Evolutionary conservation across 2,888 invertebrate species (phyloP).

Genomic region (Timema podura): DNA sequence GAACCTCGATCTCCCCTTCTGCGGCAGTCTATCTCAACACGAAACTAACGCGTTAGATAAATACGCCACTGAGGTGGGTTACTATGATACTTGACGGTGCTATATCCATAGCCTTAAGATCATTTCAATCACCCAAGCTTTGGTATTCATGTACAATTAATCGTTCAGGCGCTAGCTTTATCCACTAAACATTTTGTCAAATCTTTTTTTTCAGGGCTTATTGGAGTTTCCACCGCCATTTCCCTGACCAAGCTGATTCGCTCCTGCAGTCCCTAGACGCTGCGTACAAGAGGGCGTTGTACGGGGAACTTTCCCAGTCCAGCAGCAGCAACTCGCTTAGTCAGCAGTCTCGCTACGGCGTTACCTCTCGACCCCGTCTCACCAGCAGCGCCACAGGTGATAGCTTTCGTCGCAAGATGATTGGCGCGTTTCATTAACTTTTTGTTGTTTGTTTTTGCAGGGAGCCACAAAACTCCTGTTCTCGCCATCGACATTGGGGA

Average conservation of each 20-base stretch:
- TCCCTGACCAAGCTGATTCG: constrained; percentile 84
- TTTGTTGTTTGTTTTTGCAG: background rate
- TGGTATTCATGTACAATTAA: too few relatives aligned
- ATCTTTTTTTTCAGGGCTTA: constrained; percentile 63
- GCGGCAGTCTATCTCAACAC: too few relatives aligned
- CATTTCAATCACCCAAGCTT: too few relatives aligned
- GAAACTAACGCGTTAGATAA: too few relatives aligned
- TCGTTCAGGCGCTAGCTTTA: too few relatives aligned
- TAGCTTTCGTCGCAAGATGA: constrained; percentile 16
- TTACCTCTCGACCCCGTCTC: constrained; percentile 35
- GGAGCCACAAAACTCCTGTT: too few relatives aligned
- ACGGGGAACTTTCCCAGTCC: constrained; percentile 48
- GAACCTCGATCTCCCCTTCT: too few relatives aligned
- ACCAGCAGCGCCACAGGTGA: constrained; percentile 49
- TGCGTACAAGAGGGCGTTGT: constrained; percentile 63
- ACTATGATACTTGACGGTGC: too few relatives aligned
- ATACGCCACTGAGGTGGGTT: too few relatives aligned
- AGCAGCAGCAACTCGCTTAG: constrained; percentile 37
- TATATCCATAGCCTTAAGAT: too few relatives aligned
- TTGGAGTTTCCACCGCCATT: constrained; percentile 83
- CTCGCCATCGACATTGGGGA: too few relatives aligned
- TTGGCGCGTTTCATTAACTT: background rate
- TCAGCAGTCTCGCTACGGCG: constrained; percentile 27
- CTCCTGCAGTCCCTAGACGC: constrained; percentile 80
- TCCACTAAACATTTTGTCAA: too few relatives aligned